Conservation (phyloP, 2,113 vertebrate species). For the Triplophysa dalaica region DNA sequence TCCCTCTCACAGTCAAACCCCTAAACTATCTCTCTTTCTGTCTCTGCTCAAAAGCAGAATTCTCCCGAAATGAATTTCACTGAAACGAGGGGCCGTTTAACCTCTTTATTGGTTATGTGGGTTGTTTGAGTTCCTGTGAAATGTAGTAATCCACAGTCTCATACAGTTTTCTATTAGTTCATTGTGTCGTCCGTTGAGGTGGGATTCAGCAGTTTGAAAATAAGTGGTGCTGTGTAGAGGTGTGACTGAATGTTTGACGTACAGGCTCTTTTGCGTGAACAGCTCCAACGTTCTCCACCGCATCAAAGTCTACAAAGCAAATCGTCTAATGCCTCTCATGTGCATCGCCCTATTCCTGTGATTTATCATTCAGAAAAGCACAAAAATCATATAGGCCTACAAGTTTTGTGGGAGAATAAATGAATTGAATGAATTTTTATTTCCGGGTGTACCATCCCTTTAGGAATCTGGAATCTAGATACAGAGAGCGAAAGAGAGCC, state of each 20-base stretch:
- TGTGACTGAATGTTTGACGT: background rate
- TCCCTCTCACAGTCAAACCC: slow-evolving; percentile 13
- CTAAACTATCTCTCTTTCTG: slow-evolving; percentile 9
- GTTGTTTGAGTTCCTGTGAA: slow-evolving; percentile 34
- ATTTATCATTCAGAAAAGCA: background rate
- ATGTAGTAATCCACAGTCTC: background rate
- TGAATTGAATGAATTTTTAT: no score
- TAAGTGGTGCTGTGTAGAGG: background rate
- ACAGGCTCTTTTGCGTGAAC: background rate
- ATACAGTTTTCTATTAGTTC: background rate
- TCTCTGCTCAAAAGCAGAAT: slow-evolving; percentile 13
- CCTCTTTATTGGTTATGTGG: slow-evolving; percentile 48
- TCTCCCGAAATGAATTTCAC: slow-evolving; percentile 20
- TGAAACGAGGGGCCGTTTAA: slow-evolving; percentile 41
- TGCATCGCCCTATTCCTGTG: background rate
- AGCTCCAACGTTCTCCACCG: background rate
- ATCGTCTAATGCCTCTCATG: no score
- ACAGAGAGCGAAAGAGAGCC: background rate
- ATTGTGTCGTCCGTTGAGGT: background rate
- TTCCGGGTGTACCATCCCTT: no score
- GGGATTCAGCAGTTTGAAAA: background rate
- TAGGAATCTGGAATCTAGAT: background rate
- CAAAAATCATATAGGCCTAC: no score
- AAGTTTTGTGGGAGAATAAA: no score
- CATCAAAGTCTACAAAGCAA: background rate